Percentiles rank a stretch among this genome's conserved stretches.
Evolutionary conservation across 2,797 vertebrate species (phyloP).

Genomic region (Gallirallus australis): DNA sequence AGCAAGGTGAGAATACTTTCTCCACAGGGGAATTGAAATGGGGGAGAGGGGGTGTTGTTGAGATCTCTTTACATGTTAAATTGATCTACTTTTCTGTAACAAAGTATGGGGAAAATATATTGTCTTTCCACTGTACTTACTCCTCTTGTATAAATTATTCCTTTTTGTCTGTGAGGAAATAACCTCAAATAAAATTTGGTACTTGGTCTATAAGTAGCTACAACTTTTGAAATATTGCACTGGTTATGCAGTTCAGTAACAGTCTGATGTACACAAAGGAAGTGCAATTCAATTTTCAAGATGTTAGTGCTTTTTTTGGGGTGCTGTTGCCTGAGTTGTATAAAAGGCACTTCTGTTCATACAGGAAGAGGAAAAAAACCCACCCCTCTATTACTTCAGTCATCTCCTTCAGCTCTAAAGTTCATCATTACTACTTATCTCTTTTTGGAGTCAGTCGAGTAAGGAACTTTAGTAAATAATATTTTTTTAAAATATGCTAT

Average conservation of each 20-base stretch:
- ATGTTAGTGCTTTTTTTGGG: neutral
- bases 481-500: neutral
- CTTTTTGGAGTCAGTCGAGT: neutral
- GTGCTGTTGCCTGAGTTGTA: neutral
- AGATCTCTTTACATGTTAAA: neutral
- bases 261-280: neutral
- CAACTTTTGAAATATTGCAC: neutral
- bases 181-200: neutral
- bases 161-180: neutral
- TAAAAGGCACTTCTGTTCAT: neutral
- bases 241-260: neutral
- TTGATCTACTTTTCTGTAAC: neutral
- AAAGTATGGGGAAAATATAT: neutral
- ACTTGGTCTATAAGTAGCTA: neutral
- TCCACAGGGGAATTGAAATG: neutral
- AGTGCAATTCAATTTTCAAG: neutral
- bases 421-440: neutral
- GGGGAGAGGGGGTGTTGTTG: too few species aligned
- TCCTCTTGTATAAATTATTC: neutral
- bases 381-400: neutral
- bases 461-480: neutral
- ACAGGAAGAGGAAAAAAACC: neutral
- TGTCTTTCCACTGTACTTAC: neutral
- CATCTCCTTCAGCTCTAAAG: neutral
- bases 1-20: slow-evolving; percentile 37